Conservation (phyloP, 2,888 invertebrate genomes). For the Nysson spinosus region DNA sequence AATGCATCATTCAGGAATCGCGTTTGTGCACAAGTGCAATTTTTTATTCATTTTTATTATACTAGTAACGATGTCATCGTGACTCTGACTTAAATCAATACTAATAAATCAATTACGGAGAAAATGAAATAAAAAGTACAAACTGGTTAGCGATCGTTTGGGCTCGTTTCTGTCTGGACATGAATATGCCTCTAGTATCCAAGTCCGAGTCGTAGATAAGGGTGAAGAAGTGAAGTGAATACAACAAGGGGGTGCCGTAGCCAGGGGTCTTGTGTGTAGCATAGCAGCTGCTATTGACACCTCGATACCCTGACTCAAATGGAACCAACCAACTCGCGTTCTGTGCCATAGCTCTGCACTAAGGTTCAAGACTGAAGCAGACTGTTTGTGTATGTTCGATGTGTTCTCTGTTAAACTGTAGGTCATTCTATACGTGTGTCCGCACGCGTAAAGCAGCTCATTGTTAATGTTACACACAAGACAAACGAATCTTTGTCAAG, state of each 20-base stretch:
- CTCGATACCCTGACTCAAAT: constrained; percentile 76
- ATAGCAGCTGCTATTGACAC: constrained; percentile 77
- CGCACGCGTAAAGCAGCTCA: too few relatives aligned
- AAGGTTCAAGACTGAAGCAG: constrained; percentile 56
- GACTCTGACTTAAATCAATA: too few relatives aligned
- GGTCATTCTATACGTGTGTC: too few relatives aligned
- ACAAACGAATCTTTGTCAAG: too few relatives aligned
- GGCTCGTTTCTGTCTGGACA: constrained; percentile 56
- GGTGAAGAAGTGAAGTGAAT: constrained; percentile 74
- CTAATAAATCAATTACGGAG: too few relatives aligned
- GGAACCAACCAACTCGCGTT: constrained; percentile 71
- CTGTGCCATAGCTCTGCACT: constrained; percentile 61
- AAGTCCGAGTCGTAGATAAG: constrained; percentile 70
- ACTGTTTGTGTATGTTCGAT: constrained; percentile 44
- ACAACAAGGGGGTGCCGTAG: constrained; percentile 69
- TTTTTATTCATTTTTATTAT: too few relatives aligned
- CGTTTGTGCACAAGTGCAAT: too few relatives aligned
- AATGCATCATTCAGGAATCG: neutral
- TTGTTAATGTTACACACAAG: too few relatives aligned
- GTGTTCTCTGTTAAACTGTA: constrained; percentile 27
- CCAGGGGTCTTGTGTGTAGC: constrained; percentile 72
- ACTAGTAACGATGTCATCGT: too few relatives aligned
- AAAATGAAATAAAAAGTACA: constrained; percentile 8
- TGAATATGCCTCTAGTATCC: constrained; percentile 67
- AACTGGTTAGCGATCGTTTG: constrained; percentile 28